Base-by-base conservation (phyloP, 2,113 vertebrate species). In the Pogonocichla stellata region DNA sequence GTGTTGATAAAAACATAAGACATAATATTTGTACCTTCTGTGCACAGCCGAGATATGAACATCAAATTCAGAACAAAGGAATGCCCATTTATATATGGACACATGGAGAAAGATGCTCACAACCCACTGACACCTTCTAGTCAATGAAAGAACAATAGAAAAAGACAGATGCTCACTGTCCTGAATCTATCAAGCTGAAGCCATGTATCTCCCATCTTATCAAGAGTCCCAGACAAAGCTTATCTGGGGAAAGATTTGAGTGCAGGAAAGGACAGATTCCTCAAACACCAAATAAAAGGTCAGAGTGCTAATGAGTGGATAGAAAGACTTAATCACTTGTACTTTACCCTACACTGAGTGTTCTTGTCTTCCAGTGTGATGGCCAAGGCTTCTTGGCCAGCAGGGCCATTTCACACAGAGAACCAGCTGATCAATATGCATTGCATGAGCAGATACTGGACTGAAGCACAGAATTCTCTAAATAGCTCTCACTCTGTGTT, bases 1-100 rank as follows among this genome's bases (percentile, higher is more conserved):
- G 14, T 83, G 51, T 88, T 95, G 82, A 92, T 92, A 90, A 89
- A 96, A 86, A 71, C 26, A 19, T 42, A 77, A 93, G 36, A 71
- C 51, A 48, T 43, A 61, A 57, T 66, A 90, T 90, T 80, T 96
- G 15, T 42, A 54, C 79, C 88, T 95, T 75, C 53, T 0, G 0
- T 36, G 28, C 4, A 4, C 72, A 81, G 19, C 15, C 82, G 72
- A 81, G 57, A 33, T 88, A 88, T 40, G 71, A 82, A 33, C 29
- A 83, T 28, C 42, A 90, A 77, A 94, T 13, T 71, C 29, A 71
- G 51, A 78, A 92, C 38, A 94, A 88, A 94, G 31, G 42, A 94
- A 93, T 43, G 25, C 3, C 50, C 47, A 24, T 66, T 95, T 90
- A 64, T 78, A 69, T 51, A 43, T 12, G 14, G 45, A 45, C 38